phyloP scores from a whole-genome alignment of 2,797 vertebrate genomes.

The Eleutherodactylus coqui region DNA sequence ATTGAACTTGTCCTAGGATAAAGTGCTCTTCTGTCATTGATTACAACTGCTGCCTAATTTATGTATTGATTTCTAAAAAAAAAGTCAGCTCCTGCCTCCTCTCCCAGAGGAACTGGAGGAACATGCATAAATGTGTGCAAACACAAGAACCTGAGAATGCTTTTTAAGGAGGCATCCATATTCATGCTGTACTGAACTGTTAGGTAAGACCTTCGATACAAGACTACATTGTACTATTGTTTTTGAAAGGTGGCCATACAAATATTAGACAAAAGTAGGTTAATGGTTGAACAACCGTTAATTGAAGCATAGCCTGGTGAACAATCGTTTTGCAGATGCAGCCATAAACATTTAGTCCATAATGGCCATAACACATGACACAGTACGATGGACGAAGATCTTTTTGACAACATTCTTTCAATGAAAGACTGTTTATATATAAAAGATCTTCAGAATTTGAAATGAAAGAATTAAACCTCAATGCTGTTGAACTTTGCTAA shows the following conservation, averaged over 20 bases:
- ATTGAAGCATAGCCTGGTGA: too few relatives aligned
- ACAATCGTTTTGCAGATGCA: too few relatives aligned
- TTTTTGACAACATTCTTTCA: too few relatives aligned
- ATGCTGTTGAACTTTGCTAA: too few relatives aligned
- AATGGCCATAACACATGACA: too few relatives aligned
- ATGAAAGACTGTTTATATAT: too few relatives aligned
- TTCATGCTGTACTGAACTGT: neutral
- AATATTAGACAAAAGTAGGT: too few relatives aligned
- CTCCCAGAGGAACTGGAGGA: conserved; percentile 3
- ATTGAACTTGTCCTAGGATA: conserved; percentile 48
- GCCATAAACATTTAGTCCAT: too few relatives aligned
- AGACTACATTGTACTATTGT: neutral
- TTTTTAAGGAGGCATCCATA: neutral
- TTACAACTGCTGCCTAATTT: conserved; percentile 52
- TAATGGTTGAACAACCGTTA: too few relatives aligned
- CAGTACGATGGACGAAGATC: too few relatives aligned
- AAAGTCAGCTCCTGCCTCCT: conserved; percentile 46
- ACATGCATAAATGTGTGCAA: conserved; percentile 26
- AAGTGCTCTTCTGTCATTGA: conserved; percentile 52
- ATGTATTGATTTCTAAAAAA: conserved; percentile 59
- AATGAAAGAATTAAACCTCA: too few relatives aligned
- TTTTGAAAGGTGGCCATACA: neutral
- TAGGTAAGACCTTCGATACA: neutral
- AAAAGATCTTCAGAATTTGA: too few relatives aligned
- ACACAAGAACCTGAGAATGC: neutral